phyloP scores from a whole-genome alignment of 2,888 invertebrate genomes.

The Euzophera pinguis region DNA sequence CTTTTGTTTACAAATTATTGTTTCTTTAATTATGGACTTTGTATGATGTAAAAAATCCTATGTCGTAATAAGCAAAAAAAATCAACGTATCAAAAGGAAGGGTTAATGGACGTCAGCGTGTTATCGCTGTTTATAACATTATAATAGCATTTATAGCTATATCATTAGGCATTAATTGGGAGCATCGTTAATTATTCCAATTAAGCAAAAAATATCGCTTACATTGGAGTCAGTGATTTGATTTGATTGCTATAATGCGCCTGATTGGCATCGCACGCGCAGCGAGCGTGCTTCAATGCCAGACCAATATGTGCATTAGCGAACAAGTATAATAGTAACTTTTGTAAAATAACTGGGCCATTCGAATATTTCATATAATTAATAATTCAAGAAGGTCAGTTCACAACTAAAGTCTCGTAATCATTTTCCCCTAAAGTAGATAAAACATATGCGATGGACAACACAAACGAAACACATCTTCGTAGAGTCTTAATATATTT shows the following conservation, averaged over 20 bases:
- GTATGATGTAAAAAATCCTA: background rate
- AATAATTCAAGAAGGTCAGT: too few relatives aligned
- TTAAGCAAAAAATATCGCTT: slow-evolving; percentile 31
- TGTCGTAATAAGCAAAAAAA: background rate
- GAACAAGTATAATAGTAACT: too few relatives aligned
- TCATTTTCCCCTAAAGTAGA: too few relatives aligned
- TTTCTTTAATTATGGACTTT: slow-evolving; percentile 13
- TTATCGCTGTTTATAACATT: slow-evolving; percentile 27
- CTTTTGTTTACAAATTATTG: too few relatives aligned
- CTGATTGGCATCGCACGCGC: slow-evolving; percentile 39
- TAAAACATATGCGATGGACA: too few relatives aligned
- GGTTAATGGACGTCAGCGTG: slow-evolving; percentile 18
- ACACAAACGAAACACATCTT: too few relatives aligned
- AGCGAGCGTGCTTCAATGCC: slow-evolving; percentile 32
- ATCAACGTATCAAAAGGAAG: slow-evolving; percentile 11
- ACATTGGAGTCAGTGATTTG: slow-evolving; percentile 25
- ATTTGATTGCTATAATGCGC: slow-evolving; percentile 32
- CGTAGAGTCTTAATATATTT: too few relatives aligned
- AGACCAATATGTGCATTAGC: background rate
- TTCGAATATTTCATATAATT: too few relatives aligned
- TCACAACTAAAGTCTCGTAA: too few relatives aligned
- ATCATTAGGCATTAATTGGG: slow-evolving; percentile 31
- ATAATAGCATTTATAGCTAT: slow-evolving; percentile 15
- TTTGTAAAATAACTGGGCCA: too few relatives aligned
- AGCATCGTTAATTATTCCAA: slow-evolving; percentile 34